These are phyloP conservation scores for Cyphomyrus plagiostoma DNA, from an alignment of 2,113 vertebrate genomes.

Conservation along the genomic window DNA sequence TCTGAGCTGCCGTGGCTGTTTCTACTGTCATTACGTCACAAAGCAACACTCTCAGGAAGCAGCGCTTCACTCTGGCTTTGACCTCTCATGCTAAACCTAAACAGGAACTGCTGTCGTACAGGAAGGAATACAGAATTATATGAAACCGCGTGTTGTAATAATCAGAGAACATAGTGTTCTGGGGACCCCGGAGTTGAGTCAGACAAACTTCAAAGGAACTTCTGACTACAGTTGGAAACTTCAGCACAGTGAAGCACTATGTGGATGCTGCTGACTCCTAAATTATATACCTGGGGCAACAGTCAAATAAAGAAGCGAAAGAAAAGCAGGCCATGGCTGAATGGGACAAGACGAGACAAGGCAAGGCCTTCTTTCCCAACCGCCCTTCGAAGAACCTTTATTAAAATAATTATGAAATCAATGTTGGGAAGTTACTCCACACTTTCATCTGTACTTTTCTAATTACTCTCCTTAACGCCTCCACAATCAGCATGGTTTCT, in stretches of 20 bases:
- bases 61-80: neutral
- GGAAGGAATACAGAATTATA: neutral
- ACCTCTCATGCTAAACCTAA: neutral
- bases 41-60: neutral
- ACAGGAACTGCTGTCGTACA: neutral
- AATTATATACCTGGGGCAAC: neutral
- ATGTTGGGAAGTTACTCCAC: neutral
- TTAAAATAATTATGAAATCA: neutral
- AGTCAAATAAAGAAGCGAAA: neutral
- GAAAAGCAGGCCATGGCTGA: neutral
- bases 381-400: neutral
- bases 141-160: neutral
- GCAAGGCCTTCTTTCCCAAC: neutral
- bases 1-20: neutral
- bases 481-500: conserved; percentile 4
- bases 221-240: neutral
- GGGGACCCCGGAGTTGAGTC: neutral
- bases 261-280: conserved; percentile 1
- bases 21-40: neutral
- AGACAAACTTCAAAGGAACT: conserved; percentile 7
- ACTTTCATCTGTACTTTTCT: neutral
- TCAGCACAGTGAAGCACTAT: neutral
- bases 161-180: conserved; percentile 17
- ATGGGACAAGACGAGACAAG: neutral
- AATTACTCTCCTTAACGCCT: conserved; percentile 3